phyloP scores from a whole-genome alignment of 2,113 vertebrate genomes.

The Beaufortia kweichowensis region DNA sequence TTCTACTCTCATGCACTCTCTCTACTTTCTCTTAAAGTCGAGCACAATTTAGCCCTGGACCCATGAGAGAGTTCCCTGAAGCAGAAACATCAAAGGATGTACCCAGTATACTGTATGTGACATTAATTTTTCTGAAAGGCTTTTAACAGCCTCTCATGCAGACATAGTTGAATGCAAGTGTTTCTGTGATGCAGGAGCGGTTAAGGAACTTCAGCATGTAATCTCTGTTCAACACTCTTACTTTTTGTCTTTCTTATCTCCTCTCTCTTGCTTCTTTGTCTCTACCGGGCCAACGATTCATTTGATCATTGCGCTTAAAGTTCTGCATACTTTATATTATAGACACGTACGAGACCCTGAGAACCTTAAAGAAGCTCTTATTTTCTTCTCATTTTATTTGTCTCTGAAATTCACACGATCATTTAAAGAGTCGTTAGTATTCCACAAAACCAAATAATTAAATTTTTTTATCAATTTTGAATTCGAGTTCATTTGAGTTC shows the following conservation, averaged over 20 bases:
- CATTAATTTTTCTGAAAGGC: slow-evolving; percentile 12
- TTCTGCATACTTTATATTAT: too few species aligned
- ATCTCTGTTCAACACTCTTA: not conserved
- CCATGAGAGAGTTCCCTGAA: not conserved
- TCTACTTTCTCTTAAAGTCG: not conserved
- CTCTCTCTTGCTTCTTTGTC: not conserved
- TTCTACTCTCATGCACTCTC: not conserved
- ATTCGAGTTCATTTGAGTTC: too few species aligned
- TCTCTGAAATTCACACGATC: too few species aligned
- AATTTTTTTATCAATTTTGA: too few species aligned
- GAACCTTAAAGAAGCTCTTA: too few species aligned
- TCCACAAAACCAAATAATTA: too few species aligned
- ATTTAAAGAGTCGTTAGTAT: too few species aligned
- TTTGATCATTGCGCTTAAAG: not conserved
- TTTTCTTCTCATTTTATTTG: too few species aligned
- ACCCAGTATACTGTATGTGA: not conserved
- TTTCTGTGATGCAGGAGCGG: not conserved
- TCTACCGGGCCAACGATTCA: too few species aligned
- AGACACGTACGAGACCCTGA: too few species aligned
- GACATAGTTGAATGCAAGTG: not conserved
- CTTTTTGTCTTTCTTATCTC: not conserved
- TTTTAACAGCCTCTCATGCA: slow-evolving; percentile 18
- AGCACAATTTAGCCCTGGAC: not conserved
- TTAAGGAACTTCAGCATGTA: not conserved
- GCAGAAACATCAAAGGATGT: slow-evolving; percentile 15